Conservation (phyloP, 2,888 invertebrate species). For the Synanthedon vespiformis region DNA sequence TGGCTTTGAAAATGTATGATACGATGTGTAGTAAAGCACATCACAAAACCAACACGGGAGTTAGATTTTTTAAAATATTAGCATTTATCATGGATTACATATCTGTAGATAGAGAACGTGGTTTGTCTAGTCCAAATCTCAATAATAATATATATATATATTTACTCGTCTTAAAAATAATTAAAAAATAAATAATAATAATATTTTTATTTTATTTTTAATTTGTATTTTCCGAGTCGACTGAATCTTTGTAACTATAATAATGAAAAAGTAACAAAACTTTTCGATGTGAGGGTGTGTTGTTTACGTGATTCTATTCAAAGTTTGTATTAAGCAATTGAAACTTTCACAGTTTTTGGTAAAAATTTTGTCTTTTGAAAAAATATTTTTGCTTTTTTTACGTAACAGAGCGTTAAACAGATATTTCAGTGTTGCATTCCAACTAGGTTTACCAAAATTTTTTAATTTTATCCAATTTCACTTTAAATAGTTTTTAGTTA, state of each 20-base stretch:
- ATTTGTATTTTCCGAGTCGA: constrained; percentile 52
- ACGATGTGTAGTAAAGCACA: constrained; percentile 47
- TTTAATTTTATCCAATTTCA: no score
- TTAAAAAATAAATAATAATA: constrained; percentile 14
- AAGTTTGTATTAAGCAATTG: neutral
- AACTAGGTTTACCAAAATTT: neutral
- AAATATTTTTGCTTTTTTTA: neutral
- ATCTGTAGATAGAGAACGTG: constrained; percentile 70
- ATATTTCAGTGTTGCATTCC: neutral
- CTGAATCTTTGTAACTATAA: constrained; percentile 54
- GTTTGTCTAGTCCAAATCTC: constrained; percentile 69
- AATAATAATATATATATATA: constrained; percentile 57
- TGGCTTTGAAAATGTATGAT: constrained; percentile 47
- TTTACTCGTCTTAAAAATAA: constrained; percentile 43
- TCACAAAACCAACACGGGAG: constrained; percentile 49
- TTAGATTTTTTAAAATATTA: constrained; percentile 63
- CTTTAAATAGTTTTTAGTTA: no score
- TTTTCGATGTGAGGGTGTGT: neutral
- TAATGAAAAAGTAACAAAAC: constrained; percentile 5
- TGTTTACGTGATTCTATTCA: neutral
- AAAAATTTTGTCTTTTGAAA: neutral
- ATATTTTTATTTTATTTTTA: constrained; percentile 28
- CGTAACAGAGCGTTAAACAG: neutral
- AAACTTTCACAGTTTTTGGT: neutral
- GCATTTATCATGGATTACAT: constrained; percentile 70